Base-by-base conservation (phyloP, 2,888 invertebrate genomes). In the Gari tellinella region DNA sequence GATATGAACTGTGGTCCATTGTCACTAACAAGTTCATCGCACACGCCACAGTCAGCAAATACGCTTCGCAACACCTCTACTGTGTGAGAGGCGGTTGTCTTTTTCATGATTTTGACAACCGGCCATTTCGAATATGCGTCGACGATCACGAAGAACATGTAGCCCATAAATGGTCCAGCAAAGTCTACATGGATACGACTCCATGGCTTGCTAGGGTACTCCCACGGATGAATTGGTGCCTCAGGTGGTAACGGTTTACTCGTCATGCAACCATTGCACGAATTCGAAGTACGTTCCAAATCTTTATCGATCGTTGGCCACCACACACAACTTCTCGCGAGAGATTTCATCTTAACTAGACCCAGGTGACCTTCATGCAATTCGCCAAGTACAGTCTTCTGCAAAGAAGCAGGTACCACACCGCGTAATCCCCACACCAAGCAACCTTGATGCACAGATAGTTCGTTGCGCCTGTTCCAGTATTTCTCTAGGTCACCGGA, bases 101-200 rank as follows among this genome's bases (percentile, higher is more conserved):
- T 57, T 10, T 43, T 17, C 55, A 82, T 77, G 15, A 45, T n/a
- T 1, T 77, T 46, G 0, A 90, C 86, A 79, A 93, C 91, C 1
- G 89, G 85, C 92, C 91, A 93, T 66, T 92, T 93, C 0, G 91
- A 91, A 73, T 85, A 87, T 17, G 91, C 84, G 73, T 92, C 92
- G 4, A 90, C 87, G 17, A 92, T 66, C 21, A 92, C 73, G 10
- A 92, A 48, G 46, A 23, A 63, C 82, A 84, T 86, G 10, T 65
- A 66, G 12, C 82, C 86, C 7, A 84, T 48, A 43, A 90, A 72
- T 31, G 90, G 92, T 12, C 92, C 92, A 15, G 92, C 91, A 83
- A 91, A 92, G 79, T 93, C 93, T 17, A 92, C 82, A 81, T 93
- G 92, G 4, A 92, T 73, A 19, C 92, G 80, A 63, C 90, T 82